Evolutionary conservation across 2,113 vertebrate genomes (phyloP).

Genomic region (Zosterops japonicus): DNA sequence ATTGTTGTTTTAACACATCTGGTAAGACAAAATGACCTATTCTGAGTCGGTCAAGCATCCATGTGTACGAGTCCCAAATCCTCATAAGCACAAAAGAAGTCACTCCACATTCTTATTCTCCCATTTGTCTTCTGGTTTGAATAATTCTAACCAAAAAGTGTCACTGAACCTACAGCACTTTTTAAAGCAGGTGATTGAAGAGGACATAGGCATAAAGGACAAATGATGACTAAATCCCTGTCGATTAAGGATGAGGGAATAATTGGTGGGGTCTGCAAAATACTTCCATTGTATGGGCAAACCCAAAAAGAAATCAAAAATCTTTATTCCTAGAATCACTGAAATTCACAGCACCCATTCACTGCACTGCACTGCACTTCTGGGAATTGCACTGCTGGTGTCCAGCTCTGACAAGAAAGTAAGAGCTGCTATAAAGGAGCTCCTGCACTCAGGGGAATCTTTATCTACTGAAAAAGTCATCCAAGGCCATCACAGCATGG

Average conservation of each 20-base stretch:
- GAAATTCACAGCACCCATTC: background rate
- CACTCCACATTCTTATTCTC: background rate
- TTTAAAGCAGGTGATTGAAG: background rate
- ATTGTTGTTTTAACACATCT: slow-evolving; percentile 60
- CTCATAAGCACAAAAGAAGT: background rate
- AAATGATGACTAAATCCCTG: background rate
- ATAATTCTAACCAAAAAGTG: background rate
- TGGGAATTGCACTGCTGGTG: background rate
- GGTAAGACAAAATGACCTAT: background rate
- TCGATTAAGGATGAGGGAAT: background rate
- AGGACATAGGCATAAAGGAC: background rate
- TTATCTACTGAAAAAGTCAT: background rate
- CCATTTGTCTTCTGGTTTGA: background rate
- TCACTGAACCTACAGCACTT: background rate
- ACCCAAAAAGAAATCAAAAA: background rate
- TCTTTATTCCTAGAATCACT: background rate
- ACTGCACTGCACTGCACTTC: fast-evolving
- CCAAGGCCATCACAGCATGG: background rate
- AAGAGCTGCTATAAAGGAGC: background rate
- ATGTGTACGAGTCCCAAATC: fast-evolving
- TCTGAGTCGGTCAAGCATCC: background rate
- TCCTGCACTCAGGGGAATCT: background rate
- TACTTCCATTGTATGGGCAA: background rate
- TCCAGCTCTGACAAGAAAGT: background rate
- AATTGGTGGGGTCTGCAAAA: background rate